Evolutionary conservation across 2,797 vertebrate species (phyloP).

Genomic region (Eupleurogrammus muticus): DNA sequence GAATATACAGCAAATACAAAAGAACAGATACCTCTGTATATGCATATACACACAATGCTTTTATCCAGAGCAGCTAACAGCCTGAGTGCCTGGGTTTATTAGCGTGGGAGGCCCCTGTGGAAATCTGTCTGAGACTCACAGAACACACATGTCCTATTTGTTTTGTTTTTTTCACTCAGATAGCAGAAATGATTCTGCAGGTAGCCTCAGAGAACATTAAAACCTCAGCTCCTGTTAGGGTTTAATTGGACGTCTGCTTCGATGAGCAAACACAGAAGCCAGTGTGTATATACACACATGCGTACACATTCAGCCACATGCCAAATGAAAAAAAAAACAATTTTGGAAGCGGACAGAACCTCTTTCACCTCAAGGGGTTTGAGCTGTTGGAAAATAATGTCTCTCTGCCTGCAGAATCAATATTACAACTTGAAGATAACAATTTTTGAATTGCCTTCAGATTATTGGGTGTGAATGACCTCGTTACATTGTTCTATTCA

Average conservation of each 20-base stretch:
- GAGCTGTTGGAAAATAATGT: conserved; percentile 22
- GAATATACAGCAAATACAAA: conserved; percentile 6
- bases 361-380: conserved; percentile 35
- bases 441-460: conserved; percentile 40
- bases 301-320: background rate
- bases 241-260: conserved; percentile 30
- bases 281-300: background rate
- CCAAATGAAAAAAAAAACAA: conserved; percentile 36
- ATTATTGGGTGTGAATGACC: conserved; percentile 38
- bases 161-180: conserved; percentile 1
- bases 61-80: conserved; percentile 40
- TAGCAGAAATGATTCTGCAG: conserved; percentile 12
- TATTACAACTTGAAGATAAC: conserved; percentile 41
- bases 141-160: background rate
- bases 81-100: conserved; percentile 13
- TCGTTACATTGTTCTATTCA: conserved; percentile 12
- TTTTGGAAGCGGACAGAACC: conserved; percentile 29
- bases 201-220: conserved; percentile 35
- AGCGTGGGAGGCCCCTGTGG: conserved; percentile 30
- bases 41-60: conserved; percentile 28
- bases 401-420: conserved; percentile 32
- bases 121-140: conserved; percentile 32
- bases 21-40: background rate
- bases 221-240: conserved; percentile 8
- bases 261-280: conserved; percentile 15